Conservation (phyloP, 2,888 invertebrate genomes). For the Pammene fasciana region DNA sequence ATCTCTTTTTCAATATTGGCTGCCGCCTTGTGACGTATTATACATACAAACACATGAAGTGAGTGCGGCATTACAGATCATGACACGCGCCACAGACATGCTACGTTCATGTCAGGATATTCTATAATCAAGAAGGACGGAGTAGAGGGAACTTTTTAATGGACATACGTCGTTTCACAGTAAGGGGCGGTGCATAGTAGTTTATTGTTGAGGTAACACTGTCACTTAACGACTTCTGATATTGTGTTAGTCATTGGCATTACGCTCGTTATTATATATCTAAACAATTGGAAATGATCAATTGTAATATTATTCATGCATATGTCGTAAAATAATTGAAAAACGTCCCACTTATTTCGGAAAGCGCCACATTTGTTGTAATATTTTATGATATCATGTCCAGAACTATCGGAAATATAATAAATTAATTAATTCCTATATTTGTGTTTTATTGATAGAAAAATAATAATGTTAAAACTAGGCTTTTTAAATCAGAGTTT, state of each 20-base stretch:
- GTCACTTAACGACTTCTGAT: background rate
- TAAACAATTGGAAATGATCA: background rate
- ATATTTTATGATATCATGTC: too few relatives aligned
- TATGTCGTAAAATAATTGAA: too few relatives aligned
- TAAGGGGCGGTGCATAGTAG: background rate
- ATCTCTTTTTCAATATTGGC: too few relatives aligned
- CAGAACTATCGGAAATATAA: too few relatives aligned
- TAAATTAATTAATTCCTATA: too few relatives aligned
- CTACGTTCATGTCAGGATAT: background rate
- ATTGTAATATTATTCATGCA: background rate
- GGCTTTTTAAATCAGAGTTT: too few relatives aligned
- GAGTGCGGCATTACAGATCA: background rate
- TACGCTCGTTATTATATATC: background rate
- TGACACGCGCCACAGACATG: background rate
- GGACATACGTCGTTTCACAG: background rate
- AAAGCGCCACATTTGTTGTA: too few relatives aligned
- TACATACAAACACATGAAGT: too few relatives aligned
- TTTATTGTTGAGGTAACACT: conserved; percentile 5
- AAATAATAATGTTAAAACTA: too few relatives aligned
- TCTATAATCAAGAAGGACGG: background rate
- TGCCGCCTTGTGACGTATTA: too few relatives aligned
- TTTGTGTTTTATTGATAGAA: too few relatives aligned
- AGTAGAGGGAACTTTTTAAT: background rate
- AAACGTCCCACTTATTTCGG: too few relatives aligned
- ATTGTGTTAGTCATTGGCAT: background rate